Evolutionary conservation across 2,888 invertebrate genomes (phyloP), one percentile per base, ranked within the genome.

Genomic region (Unio delphinus): DNA sequence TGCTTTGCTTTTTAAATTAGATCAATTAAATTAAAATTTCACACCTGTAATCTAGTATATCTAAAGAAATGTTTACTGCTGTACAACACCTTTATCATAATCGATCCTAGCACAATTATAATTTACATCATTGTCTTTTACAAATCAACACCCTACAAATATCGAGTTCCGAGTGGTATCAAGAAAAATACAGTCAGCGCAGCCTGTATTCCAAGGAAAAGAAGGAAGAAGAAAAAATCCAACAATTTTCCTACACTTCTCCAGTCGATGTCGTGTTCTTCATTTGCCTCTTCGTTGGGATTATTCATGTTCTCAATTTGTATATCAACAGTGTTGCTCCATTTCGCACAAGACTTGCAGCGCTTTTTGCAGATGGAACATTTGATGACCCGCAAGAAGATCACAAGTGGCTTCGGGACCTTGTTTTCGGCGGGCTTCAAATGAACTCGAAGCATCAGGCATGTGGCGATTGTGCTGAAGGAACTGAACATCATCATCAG

Each of bases 401-500:
- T 20, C 59, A 65, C 54, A 18, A 76, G 26, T 26, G 60, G 72
- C 7, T 34, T 6, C 17, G 76, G 76, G 4, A 76, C 70, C 54
- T 64, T 64, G 7, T 61, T 67, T 45, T 62, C 62, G 18, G 60
- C 55, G 11, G 72, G 65, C 18, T 68, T 68, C 61, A 73, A 45
- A 60, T 74, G 69, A 4, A 77, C 56, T 23, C 70, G 64, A 30
- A 77, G 55, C 18, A 77, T 59, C 6, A 77, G 62, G 3, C 69
- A 68, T n/a, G 68, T 77, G 18, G 71, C 63, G 30, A 77, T 72
- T 20, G 69, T 73, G 0, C 70, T 56, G 23, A 64, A 55, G 11
- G 64, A 72, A 55, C 70, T 67, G 26, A 77, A 69, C 28, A 70
- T 55, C 61, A 77, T 62, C 76, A 77, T 77, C 2, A 72, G 60